phyloP scores from a whole-genome alignment of 2,797 vertebrate genomes.

The Epinephelus coioides region DNA sequence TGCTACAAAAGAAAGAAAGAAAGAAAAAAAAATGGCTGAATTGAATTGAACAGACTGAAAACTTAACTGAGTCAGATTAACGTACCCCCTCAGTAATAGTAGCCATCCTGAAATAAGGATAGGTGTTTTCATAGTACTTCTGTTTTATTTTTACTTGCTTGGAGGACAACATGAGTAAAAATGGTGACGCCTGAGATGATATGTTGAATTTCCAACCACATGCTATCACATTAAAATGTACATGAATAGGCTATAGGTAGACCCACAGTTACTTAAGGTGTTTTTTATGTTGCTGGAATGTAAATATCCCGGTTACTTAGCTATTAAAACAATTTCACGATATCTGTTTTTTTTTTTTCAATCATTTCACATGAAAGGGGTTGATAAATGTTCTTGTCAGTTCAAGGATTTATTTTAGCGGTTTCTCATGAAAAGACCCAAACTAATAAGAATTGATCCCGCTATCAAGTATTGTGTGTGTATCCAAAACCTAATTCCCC shows the following conservation, averaged over 20 bases:
- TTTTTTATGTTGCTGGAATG: neutral
- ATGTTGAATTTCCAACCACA: neutral
- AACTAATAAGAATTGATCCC: neutral
- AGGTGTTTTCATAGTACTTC: too few species aligned
- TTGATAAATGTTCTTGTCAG: neutral
- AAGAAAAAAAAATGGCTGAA: too few species aligned
- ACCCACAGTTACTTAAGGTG: too few species aligned
- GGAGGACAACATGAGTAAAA: too few species aligned
- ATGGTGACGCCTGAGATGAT: neutral
- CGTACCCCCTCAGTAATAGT: too few species aligned
- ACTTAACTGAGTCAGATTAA: too few species aligned
- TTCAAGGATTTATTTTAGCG: neutral
- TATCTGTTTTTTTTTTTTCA: too few species aligned
- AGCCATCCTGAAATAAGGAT: too few species aligned
- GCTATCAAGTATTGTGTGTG: neutral
- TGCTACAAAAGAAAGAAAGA: too few species aligned
- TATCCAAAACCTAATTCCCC: neutral
- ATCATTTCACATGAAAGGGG: neutral
- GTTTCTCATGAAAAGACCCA: neutral
- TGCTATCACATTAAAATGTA: neutral
- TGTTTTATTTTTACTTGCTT: too few species aligned
- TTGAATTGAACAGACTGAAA: too few species aligned
- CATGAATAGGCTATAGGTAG: neutral
- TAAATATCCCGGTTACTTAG: neutral
- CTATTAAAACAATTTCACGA: neutral